Conservation (phyloP, 2,797 vertebrate genomes). For the Chrosomus eos region DNA sequence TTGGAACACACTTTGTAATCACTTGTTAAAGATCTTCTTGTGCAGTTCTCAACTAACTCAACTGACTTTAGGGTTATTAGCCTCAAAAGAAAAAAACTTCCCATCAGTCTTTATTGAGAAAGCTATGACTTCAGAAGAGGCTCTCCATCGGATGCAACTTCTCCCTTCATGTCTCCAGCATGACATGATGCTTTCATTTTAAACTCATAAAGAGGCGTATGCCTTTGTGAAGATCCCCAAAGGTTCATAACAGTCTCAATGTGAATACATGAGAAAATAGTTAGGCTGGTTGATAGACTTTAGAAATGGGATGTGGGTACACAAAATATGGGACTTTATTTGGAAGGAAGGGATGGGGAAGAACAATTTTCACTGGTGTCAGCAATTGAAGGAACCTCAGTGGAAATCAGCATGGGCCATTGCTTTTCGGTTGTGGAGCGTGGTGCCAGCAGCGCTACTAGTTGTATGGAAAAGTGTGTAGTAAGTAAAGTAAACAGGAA, state of each 20-base stretch:
- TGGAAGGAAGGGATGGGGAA: neutral
- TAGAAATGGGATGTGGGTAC: neutral
- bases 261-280: neutral
- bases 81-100: slow-evolving; percentile 31
- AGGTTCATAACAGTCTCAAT: neutral
- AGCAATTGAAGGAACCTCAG: slow-evolving; percentile 4
- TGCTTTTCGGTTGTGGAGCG: slow-evolving; percentile 30
- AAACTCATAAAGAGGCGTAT: slow-evolving; percentile 39
- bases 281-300: neutral
- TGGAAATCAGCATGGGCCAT: slow-evolving; percentile 34
- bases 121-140: slow-evolving; percentile 13
- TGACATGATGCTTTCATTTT: slow-evolving; percentile 41
- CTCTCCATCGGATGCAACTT: neutral
- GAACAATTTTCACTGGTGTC: slow-evolving; percentile 6
- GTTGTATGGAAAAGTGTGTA: slow-evolving; percentile 10
- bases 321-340: neutral
- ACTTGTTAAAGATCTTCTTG: neutral
- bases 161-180: slow-evolving; percentile 22
- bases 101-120: slow-evolving; percentile 9
- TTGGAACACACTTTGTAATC: neutral
- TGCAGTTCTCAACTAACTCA: neutral
- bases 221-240: neutral
- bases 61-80: neutral
- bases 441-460: neutral
- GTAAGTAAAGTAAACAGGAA: neutral